Conservation (phyloP, 2,797 vertebrate genomes). For the Chanos chanos region DNA sequence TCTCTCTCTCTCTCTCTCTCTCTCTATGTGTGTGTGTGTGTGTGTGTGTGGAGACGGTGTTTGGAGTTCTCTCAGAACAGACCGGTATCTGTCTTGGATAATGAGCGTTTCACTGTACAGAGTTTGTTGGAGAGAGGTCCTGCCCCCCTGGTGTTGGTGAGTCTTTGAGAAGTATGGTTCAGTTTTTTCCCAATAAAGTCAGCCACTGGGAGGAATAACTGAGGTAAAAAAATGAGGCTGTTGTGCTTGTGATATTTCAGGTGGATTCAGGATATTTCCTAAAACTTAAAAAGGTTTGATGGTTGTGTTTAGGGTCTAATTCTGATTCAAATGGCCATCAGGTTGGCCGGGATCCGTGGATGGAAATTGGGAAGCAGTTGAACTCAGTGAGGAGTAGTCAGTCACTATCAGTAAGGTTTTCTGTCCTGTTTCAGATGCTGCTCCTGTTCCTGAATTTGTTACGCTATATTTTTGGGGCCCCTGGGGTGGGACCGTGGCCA, state of each 20-base stretch:
- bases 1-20: too few species aligned
- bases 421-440: conserved; percentile 10
- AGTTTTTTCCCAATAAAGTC: too few species aligned
- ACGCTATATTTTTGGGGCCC: conserved; percentile 27
- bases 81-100: conserved; percentile 41
- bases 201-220: too few species aligned
- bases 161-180: background rate
- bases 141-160: conserved; percentile 21
- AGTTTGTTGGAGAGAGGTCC: conserved; percentile 33
- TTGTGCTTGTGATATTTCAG: background rate
- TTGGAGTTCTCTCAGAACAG: conserved; percentile 36
- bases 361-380: too few species aligned
- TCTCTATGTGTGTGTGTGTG: too few species aligned
- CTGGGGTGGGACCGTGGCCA: conserved; percentile 41
- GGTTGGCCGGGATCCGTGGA: too few species aligned
- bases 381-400: too few species aligned
- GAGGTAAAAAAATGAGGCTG: background rate
- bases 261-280: too few species aligned
- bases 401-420: background rate
- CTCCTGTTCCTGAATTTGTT: conserved; percentile 37
- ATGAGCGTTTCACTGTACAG: conserved; percentile 41
- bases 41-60: conserved; percentile 22
- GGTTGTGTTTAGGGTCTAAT: too few species aligned
- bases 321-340: too few species aligned
- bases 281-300: too few species aligned